Percentiles rank a stretch among this genome's conserved stretches.
These are phyloP conservation scores for Macaca mulatta DNA, from an alignment of 2,113 vertebrate species.

Conservation along the genomic window DNA sequence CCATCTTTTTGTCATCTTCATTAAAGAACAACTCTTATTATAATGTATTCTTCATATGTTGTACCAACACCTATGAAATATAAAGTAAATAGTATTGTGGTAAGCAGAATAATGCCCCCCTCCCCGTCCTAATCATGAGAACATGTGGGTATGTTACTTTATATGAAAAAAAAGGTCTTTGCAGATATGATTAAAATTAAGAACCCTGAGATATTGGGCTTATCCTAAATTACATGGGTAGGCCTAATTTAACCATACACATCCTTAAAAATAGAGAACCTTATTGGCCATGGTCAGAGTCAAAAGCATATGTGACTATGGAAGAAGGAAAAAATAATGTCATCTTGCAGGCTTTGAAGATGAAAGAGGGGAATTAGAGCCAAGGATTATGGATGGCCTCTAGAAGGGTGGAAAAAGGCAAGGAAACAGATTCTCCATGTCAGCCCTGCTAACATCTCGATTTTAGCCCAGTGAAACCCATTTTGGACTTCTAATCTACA, in stretches of 20 bases:
- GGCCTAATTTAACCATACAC: background rate
- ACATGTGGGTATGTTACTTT: background rate
- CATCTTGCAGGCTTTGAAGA: background rate
- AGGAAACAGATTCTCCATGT: background rate
- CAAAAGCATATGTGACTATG: background rate
- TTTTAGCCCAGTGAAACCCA: background rate
- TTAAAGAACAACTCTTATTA: background rate
- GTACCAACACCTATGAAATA: background rate
- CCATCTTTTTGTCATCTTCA: background rate
- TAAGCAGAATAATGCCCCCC: background rate
- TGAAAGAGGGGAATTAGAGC: background rate
- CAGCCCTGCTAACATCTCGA: background rate
- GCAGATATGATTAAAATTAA: background rate
- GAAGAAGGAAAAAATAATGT: background rate
- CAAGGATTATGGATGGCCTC: background rate
- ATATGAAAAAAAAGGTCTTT: background rate
- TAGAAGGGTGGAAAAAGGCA: background rate
- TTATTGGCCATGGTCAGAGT: background rate
- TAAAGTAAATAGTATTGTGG: background rate
- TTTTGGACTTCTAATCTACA: background rate
- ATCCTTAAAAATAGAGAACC: background rate
- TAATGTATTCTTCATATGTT: background rate
- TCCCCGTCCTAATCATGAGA: background rate
- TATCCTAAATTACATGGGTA: background rate
- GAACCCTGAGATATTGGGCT: background rate